Base-by-base conservation (phyloP, 92 coral and sea anemone species). In the Epizoanthus stellaris region DNA sequence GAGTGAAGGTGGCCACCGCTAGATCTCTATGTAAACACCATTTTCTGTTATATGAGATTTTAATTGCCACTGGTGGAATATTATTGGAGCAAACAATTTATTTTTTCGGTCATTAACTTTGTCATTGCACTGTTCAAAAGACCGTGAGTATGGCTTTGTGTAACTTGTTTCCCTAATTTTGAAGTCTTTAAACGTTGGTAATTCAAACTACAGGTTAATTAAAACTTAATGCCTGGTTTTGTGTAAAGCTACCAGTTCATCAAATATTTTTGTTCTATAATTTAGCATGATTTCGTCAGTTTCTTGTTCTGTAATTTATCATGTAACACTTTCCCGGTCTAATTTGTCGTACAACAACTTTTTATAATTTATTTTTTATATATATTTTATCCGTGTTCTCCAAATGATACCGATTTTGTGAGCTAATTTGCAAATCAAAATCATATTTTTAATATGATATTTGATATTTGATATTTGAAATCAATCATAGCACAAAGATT, bases 81-180 rank as follows among this genome's bases (percentile, higher is more conserved):
- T 79, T 61, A 79, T 79, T 62, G 83, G 83, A 63, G 83, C 83
- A 79, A 79, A 79, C 25, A 79, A 70, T 21, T 79, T 79, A 63
- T 19, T 79, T 20, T 63, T 62, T 4, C 72, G 43, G 60, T 79
- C 83, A 79, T 79, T 79, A 79, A 21, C 61, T 19, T 21, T 17
- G 71, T 21, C 13, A 43, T 62, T 43, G 83, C 83, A 63, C 83
- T 79, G 72, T 21, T 79, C 59, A 62, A 61, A 79, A 21, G 71
- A 63, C 30, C 17, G 34, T 57, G 71, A 63, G 52, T 6, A 19
- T 42, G 1, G 59, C n/a, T 73, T 73, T 73, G 57, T 73, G 63
- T 38, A 23, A 53, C 12, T 10, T 52, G 11, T 52, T 52, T 52
- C 56, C 54, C 10, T 52, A 52, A 52, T 52, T 52, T 52, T 52